A percentile compares a stretch with the other conserved stretches of the same genome.
These are phyloP conservation scores for Macrotis lagotis DNA, from an alignment of 2,113 vertebrate genomes.

Conservation along the genomic window DNA sequence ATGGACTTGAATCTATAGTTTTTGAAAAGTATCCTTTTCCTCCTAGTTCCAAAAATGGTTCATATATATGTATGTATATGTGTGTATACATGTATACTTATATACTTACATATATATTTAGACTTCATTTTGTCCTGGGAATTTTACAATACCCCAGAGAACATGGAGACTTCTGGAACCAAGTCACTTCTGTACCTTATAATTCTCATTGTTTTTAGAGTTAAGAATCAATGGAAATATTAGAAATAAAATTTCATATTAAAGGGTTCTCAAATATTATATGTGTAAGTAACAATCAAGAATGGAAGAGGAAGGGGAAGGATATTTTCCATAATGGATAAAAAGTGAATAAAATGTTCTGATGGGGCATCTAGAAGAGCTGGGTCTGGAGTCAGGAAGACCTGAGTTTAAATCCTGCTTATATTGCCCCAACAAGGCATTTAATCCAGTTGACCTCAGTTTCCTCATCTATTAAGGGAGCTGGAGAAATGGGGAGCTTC, in stretches of 20 bases:
- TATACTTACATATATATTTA: background rate
- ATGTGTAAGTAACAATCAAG: background rate
- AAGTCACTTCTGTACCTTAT: background rate
- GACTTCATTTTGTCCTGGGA: background rate
- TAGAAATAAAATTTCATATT: background rate
- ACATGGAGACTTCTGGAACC: background rate
- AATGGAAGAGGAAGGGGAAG: background rate
- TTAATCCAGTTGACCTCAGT: background rate
- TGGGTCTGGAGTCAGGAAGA: background rate
- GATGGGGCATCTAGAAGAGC: background rate
- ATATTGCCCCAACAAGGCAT: background rate
- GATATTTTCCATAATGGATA: rapidly evolving
- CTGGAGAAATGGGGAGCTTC: background rate
- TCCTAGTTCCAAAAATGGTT: background rate
- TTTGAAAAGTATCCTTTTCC: background rate
- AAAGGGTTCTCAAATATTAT: background rate
- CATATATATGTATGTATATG: background rate
- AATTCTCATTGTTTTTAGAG: background rate
- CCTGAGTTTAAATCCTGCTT: background rate
- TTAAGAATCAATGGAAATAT: background rate
- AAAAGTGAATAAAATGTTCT: background rate
- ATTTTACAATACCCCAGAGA: background rate
- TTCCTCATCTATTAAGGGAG: background rate
- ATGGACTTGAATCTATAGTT: background rate
- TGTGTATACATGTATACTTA: background rate